These are phyloP conservation scores for Zaprionus obscuricornis DNA, from an alignment of 2,888 invertebrate species.

Conservation along the genomic window DNA sequence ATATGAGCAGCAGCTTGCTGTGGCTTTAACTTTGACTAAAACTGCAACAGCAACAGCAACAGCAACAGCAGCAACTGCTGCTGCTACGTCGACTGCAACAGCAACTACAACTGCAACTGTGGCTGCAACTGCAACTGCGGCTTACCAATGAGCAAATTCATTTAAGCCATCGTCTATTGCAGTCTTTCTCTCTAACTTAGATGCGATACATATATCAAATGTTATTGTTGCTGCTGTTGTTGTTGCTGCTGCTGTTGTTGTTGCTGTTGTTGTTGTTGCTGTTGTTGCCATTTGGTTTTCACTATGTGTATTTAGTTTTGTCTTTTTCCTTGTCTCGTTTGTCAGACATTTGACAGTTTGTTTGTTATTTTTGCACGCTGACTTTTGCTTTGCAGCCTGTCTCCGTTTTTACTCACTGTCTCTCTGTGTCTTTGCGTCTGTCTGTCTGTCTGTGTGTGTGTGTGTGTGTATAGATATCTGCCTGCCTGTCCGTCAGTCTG, in stretches of 20 bases:
- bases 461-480: no score
- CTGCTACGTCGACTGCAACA: no score
- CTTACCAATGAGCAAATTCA: conserved; percentile 47
- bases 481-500: no score
- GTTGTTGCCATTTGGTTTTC: conserved; percentile 27
- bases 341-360: conserved; percentile 79
- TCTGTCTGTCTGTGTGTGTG: background rate
- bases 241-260: background rate
- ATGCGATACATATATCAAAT: conserved; percentile 31
- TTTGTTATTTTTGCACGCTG: conserved; percentile 79
- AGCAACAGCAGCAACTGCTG: conserved; percentile 12
- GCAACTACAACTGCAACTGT: no score
- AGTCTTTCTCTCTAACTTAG: conserved; percentile 24
- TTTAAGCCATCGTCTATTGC: conserved; percentile 44
- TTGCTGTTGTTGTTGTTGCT: conserved; percentile 24
- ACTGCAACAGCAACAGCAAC: conserved; percentile 16
- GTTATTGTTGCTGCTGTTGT: conserved; percentile 17
- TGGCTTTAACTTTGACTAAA: no score
- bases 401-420: conserved; percentile 9
- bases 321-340: conserved; percentile 80
- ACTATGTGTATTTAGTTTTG: conserved; percentile 57
- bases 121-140: conserved; percentile 26
- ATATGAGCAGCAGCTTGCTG: conserved; percentile 26
- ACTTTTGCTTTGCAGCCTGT: conserved; percentile 57
- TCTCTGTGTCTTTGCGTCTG: background rate